phyloP scores from a whole-genome alignment of 2,113 vertebrate genomes.

The Hippocampus comes region DNA sequence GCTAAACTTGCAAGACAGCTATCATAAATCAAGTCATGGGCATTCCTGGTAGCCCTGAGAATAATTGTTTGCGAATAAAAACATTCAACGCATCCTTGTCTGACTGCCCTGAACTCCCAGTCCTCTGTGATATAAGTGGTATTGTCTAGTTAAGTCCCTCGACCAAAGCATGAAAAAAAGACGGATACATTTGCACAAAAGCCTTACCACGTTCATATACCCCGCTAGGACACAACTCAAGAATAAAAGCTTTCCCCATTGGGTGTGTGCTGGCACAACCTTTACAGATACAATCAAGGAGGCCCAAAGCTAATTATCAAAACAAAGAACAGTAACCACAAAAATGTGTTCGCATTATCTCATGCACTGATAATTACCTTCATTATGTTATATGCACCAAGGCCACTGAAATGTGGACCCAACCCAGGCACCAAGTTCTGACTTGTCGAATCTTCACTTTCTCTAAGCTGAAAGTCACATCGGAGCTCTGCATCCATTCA shows the following conservation, averaged over 20 bases:
- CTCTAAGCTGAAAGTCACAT: conserved; percentile 27
- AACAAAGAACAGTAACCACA: conserved; percentile 7
- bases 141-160: conserved; percentile 27
- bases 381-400: conserved; percentile 9
- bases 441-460: neutral
- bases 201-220: conserved; percentile 26
- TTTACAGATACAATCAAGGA: conserved; percentile 34
- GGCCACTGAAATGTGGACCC: neutral
- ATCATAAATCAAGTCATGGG: neutral
- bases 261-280: conserved; percentile 36
- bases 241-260: conserved; percentile 21
- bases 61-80: neutral
- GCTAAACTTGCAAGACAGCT: neutral
- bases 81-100: conserved; percentile 1
- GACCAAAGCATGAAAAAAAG: neutral
- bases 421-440: neutral
- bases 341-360: conserved; percentile 3
- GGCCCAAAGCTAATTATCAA: conserved; percentile 21
- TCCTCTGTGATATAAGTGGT: neutral
- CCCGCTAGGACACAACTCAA: conserved; percentile 25
- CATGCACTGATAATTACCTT: neutral
- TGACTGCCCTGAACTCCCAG: neutral
- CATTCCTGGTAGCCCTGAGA: neutral
- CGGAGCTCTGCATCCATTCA: conserved; percentile 26
- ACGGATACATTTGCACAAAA: conserved; percentile 10